phyloP scores from a whole-genome alignment of 2,113 vertebrate species.

The Nycticorax nycticorax region DNA sequence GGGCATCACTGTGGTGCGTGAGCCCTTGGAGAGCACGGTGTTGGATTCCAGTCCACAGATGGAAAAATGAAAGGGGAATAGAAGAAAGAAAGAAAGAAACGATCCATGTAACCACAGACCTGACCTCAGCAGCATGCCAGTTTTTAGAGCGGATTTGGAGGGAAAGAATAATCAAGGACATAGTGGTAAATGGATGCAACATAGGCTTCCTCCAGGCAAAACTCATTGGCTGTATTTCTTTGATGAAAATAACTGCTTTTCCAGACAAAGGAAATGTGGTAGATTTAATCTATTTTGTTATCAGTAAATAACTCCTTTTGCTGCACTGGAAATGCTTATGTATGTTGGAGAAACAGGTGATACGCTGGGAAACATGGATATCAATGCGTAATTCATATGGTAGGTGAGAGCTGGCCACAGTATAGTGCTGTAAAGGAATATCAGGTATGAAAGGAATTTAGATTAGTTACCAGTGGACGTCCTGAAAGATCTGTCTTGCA shows the following conservation, averaged over 20 bases:
- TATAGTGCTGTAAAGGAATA: neutral
- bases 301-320: neutral
- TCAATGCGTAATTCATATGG: neutral
- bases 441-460: neutral
- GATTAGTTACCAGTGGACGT: neutral
- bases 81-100: neutral
- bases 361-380: neutral
- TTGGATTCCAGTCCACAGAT: neutral
- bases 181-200: neutral
- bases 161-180: neutral
- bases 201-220: neutral
- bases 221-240: neutral
- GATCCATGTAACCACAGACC: neutral
- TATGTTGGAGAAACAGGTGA: neutral
- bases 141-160: neutral
- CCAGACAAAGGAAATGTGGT: neutral
- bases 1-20: neutral
- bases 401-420: neutral
- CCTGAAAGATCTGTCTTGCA: neutral
- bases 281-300: neutral
- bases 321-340: neutral
- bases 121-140: neutral
- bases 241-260: slow-evolving; percentile 2
- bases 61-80: neutral
- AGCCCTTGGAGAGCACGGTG: neutral